Evolutionary conservation across 2,888 invertebrate genomes (phyloP), one percentile per base, ranked within the genome.

Genomic region (Atrina japonica): DNA sequence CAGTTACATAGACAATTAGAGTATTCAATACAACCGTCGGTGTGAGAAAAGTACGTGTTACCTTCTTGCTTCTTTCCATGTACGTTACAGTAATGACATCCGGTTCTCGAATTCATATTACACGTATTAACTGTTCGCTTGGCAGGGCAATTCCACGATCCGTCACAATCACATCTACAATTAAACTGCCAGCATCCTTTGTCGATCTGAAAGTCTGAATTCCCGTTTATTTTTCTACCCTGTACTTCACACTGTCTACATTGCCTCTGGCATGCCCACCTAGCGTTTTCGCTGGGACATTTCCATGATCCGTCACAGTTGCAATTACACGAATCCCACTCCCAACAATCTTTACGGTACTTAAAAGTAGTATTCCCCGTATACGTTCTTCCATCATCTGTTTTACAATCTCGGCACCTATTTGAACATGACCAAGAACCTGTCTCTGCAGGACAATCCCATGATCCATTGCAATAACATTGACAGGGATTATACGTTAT

Each of bases 1-100:
- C 87, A 87, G 40, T 81, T 78, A 66, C 86, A 87, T n/a, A 59
- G 58, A 60, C 87, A 87, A 18, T 78, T 73, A n/a, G 76, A 55
- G 41, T 83, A 87, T 49, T 81, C 71, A 27, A 78, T 77, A 65
- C 87, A 87, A 1, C 78, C 83, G 49, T 84, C 71, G 6, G 72
- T 75, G 35, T 83, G 72, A 43, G 75, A 74, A 72, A 87, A 87
- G 6, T 65, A 64, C 1, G 83, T 72, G 49, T 83, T 81, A 2
- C 83, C 84, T 25, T 77, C 50, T 58, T 78, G 76, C 23, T 55
- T 63, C 40, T 77, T 56, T 0, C 82, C 83, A 56, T 73, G 59
- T 0, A 83, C 80, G 40, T 70, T 63, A 71, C 86, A 86, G 35
- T 52, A 72, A 23, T 63, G 58, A 45, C 86, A 84, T 0, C 81